These are phyloP conservation scores for Mungos mungo DNA, from an alignment of 2,113 vertebrate genomes.

Conservation along the genomic window DNA sequence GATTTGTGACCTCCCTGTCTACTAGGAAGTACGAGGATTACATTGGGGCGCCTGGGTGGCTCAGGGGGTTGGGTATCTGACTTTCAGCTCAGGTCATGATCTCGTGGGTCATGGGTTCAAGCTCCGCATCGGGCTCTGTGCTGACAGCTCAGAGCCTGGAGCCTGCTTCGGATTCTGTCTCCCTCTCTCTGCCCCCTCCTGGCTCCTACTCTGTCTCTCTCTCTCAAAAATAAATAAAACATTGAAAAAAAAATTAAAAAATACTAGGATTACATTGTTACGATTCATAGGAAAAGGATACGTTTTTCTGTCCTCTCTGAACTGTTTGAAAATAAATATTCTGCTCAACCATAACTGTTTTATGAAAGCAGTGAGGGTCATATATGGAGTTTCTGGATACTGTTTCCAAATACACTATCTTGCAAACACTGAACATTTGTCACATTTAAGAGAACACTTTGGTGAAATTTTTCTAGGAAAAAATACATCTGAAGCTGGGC, in stretches of 20 bases:
- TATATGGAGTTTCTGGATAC: not conserved
- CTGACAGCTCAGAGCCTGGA: too few species aligned
- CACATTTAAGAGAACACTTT: not conserved
- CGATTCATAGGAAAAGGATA: not conserved
- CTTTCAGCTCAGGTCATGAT: too few species aligned
- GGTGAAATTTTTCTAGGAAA: not conserved
- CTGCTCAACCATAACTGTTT: not conserved
- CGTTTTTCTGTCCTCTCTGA: not conserved
- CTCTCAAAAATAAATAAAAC: too few species aligned
- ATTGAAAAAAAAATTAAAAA: too few species aligned
- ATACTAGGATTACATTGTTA: not conserved
- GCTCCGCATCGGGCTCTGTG: too few species aligned
- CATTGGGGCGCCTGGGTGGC: too few species aligned
- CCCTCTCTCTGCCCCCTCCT: too few species aligned
- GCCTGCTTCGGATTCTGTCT: too few species aligned
- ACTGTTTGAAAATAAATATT: not conserved
- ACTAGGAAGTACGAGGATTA: not conserved
- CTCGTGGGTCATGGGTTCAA: too few species aligned
- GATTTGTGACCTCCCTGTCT: not conserved
- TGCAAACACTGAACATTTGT: not conserved
- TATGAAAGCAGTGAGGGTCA: not conserved
- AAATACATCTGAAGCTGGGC: not conserved
- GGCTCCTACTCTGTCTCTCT: too few species aligned
- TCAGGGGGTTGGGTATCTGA: too few species aligned
- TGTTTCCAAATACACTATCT: not conserved